Base-by-base conservation (phyloP, 2,113 vertebrate species). In the Paedocypris sp. region DNA sequence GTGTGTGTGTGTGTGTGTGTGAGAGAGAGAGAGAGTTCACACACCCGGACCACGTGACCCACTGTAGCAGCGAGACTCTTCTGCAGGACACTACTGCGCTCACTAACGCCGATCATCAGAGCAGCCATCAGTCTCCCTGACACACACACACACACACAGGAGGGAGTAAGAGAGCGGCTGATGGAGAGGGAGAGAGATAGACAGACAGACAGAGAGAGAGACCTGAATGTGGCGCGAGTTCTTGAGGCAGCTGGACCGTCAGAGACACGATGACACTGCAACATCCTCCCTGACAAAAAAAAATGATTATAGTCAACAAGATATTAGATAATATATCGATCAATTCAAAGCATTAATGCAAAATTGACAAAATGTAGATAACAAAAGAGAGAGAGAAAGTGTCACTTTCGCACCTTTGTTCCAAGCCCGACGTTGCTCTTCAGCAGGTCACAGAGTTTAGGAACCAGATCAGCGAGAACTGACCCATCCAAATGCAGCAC, bases 341-440 rank as follows among this genome's bases (percentile, higher is more conserved):
- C n/a, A n/a, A n/a, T n/a, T n/a, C n/a, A n/a, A n/a, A n/a, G n/a
- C n/a, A n/a, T n/a, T n/a, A n/a, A n/a, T n/a, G n/a, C n/a, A n/a
- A n/a, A n/a, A n/a, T n/a, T n/a, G n/a, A n/a, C n/a, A n/a, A n/a
- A n/a, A n/a, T n/a, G n/a, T n/a, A n/a, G n/a, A 5, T 50, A 3
- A n/a, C 9, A 32, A 50, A 51, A 31, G 8, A 1, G 1, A 3
- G 10, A 4, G 8, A 22, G 11, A 18, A 51, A 20, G 15, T 18
- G 20, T 85, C n/a, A n/a, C n/a, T n/a, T n/a, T n/a, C n/a, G n/a
- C n/a, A 97, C 95, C 92, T 99, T 99, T 26, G 94, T 99, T 63
- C 92, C 93, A 60, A 99, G 82, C 47, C 95, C 95, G 2, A 99
- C 84, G 66, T 91, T 94, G 70, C 93, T 94, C 81, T 87, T 95